Evolutionary conservation across 1,140 invertebrate genomes (phyloP), one percentile per base, ranked within the genome.

Genomic region (Atta cephalotes): DNA sequence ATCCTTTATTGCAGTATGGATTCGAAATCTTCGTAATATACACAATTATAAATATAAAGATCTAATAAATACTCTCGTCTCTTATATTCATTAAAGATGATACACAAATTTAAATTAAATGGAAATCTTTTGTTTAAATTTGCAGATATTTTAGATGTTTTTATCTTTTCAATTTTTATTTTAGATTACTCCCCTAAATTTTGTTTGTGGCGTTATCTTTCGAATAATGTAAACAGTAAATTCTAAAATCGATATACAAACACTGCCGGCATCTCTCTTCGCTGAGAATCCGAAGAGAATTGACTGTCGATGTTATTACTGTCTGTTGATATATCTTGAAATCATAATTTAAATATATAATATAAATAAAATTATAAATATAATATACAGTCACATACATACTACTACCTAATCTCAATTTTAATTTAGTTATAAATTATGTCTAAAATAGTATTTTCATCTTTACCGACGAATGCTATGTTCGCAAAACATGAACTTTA

Each of bases 401-500:
- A 16, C 16, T 9, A 7, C 10, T 45, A 14, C 1, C 62, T 39
- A 72, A 49, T 58, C 0, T 56, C 1, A 6, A 68, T 80, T 68
- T 21, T 10, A 53, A 39, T 56, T 58, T 81, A 25, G 18, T 49
- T 35, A 49, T 16, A 76, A 60, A 62, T 2, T 5, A 2, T 1
- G 18, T 53, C 72, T 60, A 10, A 16, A 0, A 10, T 49, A 28
- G 31, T 1, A 51, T 35, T 84, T 63, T 74, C 80, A 31, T 62
- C 25, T 31, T 84, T 84, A 84, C 56, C 70, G 39, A 76, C 35
- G 4, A 63, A 63, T 39, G 80, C 12, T 84, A 84, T 58, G n/a
- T 49, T 49, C 6, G 21, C 25, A 35, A 25, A 45, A 51, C 5
- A 16, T 49, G 6, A 71, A 28, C 10, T 25, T 39, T 53, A 18